Base-by-base conservation (phyloP, 1,140 invertebrate genomes). In the Octopus sinensis region DNA sequence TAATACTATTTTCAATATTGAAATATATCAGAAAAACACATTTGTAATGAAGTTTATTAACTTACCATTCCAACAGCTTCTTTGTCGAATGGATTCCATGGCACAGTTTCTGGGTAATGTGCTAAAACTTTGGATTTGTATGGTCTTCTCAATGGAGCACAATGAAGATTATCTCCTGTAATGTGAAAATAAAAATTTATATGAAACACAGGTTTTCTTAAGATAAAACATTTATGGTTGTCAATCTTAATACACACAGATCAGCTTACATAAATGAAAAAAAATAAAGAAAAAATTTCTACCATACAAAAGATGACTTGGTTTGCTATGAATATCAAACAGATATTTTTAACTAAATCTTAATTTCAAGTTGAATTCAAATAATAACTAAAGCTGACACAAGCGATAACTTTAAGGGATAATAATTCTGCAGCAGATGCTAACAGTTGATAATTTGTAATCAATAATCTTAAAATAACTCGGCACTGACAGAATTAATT, bases 51-150 rank as follows among this genome's bases (percentile, higher is more conserved):
- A 43, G 30, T 43, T 43, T 43, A 43, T 43, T 43, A 76, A 84
- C 91, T 92, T 92, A 96, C 95, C 96, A 98, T 97, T 91, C 95
- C 96, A 79, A 98, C 96, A 86, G 96, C 96, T 92, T 96, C 95
- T 87, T 95, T 94, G 94, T 99, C 96, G 92, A 98, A 97, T 80
- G 94, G 94, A 93, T 98, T 97, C 93, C 95, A 94, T 85, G 94
- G 89, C 62, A 97, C 95, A 91, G 96, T 94, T 87, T 98, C 87
- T 79, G 98, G 98, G 92, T 97, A 99, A 91, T 98, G 96, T 77
- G 95, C 95, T 80, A 99, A 92, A 79, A 98, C 95, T 92, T 97
- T 97, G 84, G 95, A 95, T 91, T 97, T 97, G 91, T 98, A 99
- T 9, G 96, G 94, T 78, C 97, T 92, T 90, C 98, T 96, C 87